A percentile compares a stretch with the other conserved stretches of the same genome.
These are phyloP conservation scores for Chrysochloris asiatica DNA, from an alignment of 2,113 vertebrate species.

Conservation along the genomic window DNA sequence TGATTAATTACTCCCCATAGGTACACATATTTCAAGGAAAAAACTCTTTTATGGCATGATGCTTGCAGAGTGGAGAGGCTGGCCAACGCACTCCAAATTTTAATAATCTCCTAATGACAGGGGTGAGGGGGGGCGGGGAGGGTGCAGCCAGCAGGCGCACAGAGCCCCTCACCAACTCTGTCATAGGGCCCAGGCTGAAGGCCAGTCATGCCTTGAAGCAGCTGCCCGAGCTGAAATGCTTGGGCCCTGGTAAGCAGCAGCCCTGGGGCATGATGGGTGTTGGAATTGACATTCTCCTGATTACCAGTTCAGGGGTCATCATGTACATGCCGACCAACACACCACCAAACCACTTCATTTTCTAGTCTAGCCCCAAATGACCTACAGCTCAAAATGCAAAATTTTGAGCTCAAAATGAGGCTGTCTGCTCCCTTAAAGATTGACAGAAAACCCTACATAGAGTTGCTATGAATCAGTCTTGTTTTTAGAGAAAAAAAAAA, in stretches of 20 bases:
- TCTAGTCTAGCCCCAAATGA: neutral
- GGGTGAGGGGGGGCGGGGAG: neutral
- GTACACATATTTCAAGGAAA: conserved; percentile 87
- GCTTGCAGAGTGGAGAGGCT: conserved; percentile 69
- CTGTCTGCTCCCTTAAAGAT: no score
- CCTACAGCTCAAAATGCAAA: neutral
- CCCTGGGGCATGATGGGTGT: neutral
- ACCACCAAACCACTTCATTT: neutral
- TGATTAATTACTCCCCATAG: conserved; percentile 92
- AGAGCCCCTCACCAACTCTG: neutral
- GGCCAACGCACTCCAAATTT: conserved; percentile 83
- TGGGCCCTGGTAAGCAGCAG: neutral
- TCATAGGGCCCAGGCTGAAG: neutral
- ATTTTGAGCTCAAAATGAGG: neutral
- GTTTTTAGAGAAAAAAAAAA: neutral
- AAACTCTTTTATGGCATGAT: conserved; percentile 80
- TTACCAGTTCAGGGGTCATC: neutral
- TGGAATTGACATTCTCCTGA: rapidly evolving
- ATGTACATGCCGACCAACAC: no score
- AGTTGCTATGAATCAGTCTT: no score
- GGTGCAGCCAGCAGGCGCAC: neutral
- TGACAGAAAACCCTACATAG: no score
- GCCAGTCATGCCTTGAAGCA: neutral
- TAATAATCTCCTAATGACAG: conserved; percentile 78
- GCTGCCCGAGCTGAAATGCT: neutral